A percentile compares a stretch with the other conserved stretches of the same genome.
These are phyloP conservation scores for Rousettus leschenaultii DNA, from an alignment of 2,113 vertebrate species.

Conservation along the genomic window DNA sequence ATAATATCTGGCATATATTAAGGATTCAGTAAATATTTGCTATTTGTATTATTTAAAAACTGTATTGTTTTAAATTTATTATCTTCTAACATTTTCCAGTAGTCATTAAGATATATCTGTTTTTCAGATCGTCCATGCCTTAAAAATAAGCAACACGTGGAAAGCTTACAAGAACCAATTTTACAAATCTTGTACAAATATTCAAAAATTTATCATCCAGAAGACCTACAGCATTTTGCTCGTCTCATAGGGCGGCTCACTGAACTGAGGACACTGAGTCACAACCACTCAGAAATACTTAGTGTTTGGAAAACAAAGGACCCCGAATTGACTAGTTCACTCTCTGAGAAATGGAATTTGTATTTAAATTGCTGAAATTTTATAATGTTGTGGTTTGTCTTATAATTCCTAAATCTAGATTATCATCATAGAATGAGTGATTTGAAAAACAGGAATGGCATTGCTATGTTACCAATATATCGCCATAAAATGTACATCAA, in stretches of 20 bases:
- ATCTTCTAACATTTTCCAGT: background rate
- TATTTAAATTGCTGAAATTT: conserved; percentile 52
- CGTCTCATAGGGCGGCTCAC: conserved; percentile 90
- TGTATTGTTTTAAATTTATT: conserved; percentile 17
- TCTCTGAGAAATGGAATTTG: conserved; percentile 81
- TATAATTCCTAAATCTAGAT: conserved; percentile 37
- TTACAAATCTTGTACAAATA: conserved; percentile 91
- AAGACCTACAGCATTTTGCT: conserved; percentile 89
- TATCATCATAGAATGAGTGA: background rate
- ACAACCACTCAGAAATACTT: conserved; percentile 90
- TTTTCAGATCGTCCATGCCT: conserved; percentile 88
- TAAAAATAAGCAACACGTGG: conserved; percentile 87
- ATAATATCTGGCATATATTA: conserved; percentile 3
- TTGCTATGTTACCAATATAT: background rate
- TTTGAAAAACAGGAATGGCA: conserved; percentile 1
- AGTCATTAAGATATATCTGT: conserved; percentile 46
- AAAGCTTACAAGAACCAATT: conserved; percentile 92
- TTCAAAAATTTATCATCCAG: conserved; percentile 82
- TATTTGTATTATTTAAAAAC: conserved; percentile 30
- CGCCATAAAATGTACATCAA: background rate
- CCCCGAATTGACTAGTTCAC: conserved; percentile 67
- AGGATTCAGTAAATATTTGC: background rate
- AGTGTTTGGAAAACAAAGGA: conserved; percentile 75
- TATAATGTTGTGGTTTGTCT: conserved; percentile 28
- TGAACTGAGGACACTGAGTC: conserved; percentile 90